A percentile compares a stretch with the other conserved stretches of the same genome.
Evolutionary conservation across 2,797 vertebrate genomes (phyloP).

Genomic region (Epinephelus awoara): DNA sequence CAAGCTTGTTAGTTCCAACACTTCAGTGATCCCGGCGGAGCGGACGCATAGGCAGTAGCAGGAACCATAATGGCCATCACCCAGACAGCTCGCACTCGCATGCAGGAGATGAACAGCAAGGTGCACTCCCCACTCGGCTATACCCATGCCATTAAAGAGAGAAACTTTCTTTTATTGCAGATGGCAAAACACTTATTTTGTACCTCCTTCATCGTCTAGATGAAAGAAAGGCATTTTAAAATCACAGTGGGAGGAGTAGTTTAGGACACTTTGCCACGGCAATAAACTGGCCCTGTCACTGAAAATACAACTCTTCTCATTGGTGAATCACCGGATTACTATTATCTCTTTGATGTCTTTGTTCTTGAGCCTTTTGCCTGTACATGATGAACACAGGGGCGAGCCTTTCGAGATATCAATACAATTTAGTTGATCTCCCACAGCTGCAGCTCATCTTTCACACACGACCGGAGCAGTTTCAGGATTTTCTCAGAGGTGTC

Average conservation of each 20-base stretch:
- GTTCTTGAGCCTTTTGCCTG: slow-evolving; percentile 51
- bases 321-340: slow-evolving; percentile 56
- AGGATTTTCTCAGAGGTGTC: slow-evolving; percentile 10
- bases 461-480: slow-evolving; percentile 27
- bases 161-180: slow-evolving; percentile 81
- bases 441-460: slow-evolving; percentile 45
- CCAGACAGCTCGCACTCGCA: slow-evolving; percentile 78
- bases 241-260: slow-evolving; percentile 78
- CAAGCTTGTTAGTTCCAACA: slow-evolving; percentile 88
- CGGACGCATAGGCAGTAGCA: slow-evolving; percentile 75
- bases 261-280: slow-evolving; percentile 69
- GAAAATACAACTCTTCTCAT: slow-evolving; percentile 50
- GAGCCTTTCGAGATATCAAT: slow-evolving; percentile 59
- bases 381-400: slow-evolving; percentile 39
- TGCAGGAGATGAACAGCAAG: slow-evolving; percentile 79
- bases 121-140: slow-evolving; percentile 74
- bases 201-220: slow-evolving; percentile 66
- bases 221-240: slow-evolving; percentile 79
- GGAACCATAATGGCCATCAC: slow-evolving; percentile 85
- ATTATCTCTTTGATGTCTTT: slow-evolving; percentile 66
- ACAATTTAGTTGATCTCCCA: slow-evolving; percentile 52
- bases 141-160: slow-evolving; percentile 77
- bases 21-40: slow-evolving; percentile 84
- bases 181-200: slow-evolving; percentile 79
- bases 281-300: slow-evolving; percentile 68